These are phyloP conservation scores for Cynoglossus semilaevis DNA, from an alignment of 2,113 vertebrate species.

Conservation along the genomic window DNA sequence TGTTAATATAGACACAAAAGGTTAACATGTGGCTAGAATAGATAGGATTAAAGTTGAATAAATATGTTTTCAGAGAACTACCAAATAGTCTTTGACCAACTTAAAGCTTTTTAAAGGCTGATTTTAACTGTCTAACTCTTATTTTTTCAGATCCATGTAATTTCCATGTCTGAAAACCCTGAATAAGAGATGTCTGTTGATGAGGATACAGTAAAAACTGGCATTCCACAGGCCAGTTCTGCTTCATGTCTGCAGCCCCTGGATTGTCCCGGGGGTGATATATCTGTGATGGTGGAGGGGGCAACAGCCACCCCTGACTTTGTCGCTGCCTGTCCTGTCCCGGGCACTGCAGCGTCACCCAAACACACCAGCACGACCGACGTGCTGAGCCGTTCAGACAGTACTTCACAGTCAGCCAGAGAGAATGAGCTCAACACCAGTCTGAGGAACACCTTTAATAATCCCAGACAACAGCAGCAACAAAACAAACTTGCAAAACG, in stretches of 20 bases:
- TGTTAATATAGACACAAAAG: no score
- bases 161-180: slow-evolving; percentile 47
- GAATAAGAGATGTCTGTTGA: slow-evolving; percentile 76
- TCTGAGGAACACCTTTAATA: slow-evolving; percentile 79
- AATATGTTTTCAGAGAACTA: no score
- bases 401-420: slow-evolving; percentile 31
- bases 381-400: slow-evolving; percentile 27
- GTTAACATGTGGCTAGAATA: no score
- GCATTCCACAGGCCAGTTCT: slow-evolving; percentile 51
- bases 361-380: slow-evolving; percentile 52
- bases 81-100: no score
- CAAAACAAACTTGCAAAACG: slow-evolving; percentile 78
- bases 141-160: slow-evolving; percentile 60
- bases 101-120: no score
- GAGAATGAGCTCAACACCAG: slow-evolving; percentile 57
- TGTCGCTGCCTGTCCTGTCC: slow-evolving; percentile 48
- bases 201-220: slow-evolving; percentile 70
- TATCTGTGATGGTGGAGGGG: slow-evolving; percentile 47
- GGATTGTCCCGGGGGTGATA: slow-evolving; percentile 46
- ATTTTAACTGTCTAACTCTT: no score
- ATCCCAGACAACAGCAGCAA: slow-evolving; percentile 75
- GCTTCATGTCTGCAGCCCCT: slow-evolving; percentile 58
- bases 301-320: slow-evolving; percentile 38
- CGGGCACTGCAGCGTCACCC: slow-evolving; percentile 41
- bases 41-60: no score